Conservation (phyloP, 2,888 invertebrate species). For the Lithophane leautieri region DNA sequence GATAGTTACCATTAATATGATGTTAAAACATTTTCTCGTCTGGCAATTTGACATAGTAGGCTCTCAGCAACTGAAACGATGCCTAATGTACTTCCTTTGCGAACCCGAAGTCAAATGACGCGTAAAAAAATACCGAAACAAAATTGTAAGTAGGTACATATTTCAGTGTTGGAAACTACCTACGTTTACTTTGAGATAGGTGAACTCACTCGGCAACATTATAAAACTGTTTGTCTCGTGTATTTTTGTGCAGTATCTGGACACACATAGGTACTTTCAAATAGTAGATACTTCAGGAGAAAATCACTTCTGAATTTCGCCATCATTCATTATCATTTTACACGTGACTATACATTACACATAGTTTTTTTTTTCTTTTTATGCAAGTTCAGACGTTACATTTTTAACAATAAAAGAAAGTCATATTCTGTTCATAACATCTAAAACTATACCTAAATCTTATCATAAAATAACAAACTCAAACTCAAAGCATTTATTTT, state of each 20-base stretch:
- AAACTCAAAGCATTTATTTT: too few relatives aligned
- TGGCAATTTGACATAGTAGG: constrained; percentile 52
- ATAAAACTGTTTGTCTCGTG: constrained; percentile 6
- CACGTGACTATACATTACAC: not conserved
- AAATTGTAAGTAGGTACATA: constrained; percentile 50
- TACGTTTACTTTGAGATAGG: constrained; percentile 15
- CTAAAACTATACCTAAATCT: too few relatives aligned
- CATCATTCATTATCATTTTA: too few relatives aligned
- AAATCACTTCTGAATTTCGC: not conserved
- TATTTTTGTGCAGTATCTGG: not conserved
- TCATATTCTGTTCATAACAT: too few relatives aligned
- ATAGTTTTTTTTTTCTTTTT: not conserved
- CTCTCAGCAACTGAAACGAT: constrained; percentile 42
- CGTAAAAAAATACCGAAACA: constrained; percentile 48
- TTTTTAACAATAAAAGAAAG: not conserved
- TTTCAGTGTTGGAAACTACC: constrained; percentile 20
- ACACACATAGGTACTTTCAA: not conserved
- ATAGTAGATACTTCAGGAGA: not conserved
- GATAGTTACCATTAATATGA: constrained; percentile 42
- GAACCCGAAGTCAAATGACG: constrained; percentile 53
- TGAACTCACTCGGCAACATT: not conserved
- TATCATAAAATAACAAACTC: not conserved
- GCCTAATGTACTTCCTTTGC: constrained; percentile 54
- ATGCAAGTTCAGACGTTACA: too few relatives aligned
- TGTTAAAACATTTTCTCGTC: constrained; percentile 41